Conservation (phyloP, 2,113 vertebrate species). For the Paraplagusia blochii region DNA sequence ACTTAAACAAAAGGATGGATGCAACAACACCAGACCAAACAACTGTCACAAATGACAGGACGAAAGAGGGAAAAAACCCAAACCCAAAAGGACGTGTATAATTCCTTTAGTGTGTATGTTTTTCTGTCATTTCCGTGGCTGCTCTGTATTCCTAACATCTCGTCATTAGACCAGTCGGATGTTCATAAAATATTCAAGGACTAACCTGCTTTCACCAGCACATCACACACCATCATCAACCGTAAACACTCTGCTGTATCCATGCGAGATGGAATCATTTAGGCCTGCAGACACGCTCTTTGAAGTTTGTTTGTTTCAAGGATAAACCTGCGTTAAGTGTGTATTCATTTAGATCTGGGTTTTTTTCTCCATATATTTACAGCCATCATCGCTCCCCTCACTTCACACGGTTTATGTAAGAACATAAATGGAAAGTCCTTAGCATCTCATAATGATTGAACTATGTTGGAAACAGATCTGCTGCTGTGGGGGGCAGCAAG, state of each 20-base stretch:
- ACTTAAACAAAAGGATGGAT: slow-evolving; percentile 2
- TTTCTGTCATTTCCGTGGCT: no score
- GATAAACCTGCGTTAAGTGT: slow-evolving; percentile 53
- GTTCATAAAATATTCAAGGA: slow-evolving; percentile 18
- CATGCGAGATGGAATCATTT: slow-evolving; percentile 23
- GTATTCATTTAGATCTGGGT: slow-evolving; percentile 54
- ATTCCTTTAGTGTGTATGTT: no score
- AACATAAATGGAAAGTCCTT: slow-evolving; percentile 45
- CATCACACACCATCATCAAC: slow-evolving; percentile 30
- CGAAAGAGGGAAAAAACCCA: no score
- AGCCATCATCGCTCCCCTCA: not conserved
- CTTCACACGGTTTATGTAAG: slow-evolving; percentile 6
- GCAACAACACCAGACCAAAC: slow-evolving; percentile 3
- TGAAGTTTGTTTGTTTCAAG: slow-evolving; percentile 55
- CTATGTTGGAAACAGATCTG: no score
- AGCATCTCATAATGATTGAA: slow-evolving; percentile 14
- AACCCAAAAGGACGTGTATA: no score
- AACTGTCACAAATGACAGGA: no score
- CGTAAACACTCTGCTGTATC: slow-evolving; percentile 44
- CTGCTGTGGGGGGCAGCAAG: no score
- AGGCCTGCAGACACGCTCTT: slow-evolving; percentile 45
- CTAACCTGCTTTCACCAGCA: slow-evolving; percentile 20
- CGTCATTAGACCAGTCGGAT: slow-evolving; percentile 4
- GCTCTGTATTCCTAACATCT: no score
- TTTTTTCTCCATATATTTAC: no score